These are phyloP conservation scores for Istiophorus platypterus DNA, from an alignment of 2,113 vertebrate genomes.

Conservation along the genomic window DNA sequence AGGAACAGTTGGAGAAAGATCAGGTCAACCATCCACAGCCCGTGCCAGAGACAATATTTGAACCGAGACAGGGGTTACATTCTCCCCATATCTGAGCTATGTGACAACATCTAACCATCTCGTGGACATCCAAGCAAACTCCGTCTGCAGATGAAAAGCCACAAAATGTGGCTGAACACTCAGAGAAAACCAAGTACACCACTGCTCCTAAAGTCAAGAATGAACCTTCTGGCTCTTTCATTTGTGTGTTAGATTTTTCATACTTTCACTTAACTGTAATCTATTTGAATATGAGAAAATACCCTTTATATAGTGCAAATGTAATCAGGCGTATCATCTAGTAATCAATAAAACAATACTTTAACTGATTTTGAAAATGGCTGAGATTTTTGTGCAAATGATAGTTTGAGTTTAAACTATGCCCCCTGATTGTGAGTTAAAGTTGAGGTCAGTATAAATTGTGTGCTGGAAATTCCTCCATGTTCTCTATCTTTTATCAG, in stretches of 20 bases:
- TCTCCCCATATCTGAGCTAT: neutral
- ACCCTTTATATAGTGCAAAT: too few relatives aligned
- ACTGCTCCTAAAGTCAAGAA: too few relatives aligned
- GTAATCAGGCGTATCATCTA: neutral
- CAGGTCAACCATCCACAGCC: neutral
- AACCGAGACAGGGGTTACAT: neutral
- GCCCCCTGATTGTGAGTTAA: neutral
- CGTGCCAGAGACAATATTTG: neutral
- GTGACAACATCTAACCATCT: neutral
- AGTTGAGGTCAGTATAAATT: neutral
- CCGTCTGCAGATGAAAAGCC: neutral
- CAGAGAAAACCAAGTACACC: neutral
- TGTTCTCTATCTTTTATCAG: neutral
- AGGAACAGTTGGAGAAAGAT: neutral
- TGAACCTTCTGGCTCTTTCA: too few relatives aligned
- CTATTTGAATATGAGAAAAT: neutral
- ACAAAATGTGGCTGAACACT: neutral
- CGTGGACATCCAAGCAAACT: neutral
- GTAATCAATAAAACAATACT: too few relatives aligned
- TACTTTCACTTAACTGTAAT: neutral
- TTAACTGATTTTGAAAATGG: too few relatives aligned
- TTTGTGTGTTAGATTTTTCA: too few relatives aligned
- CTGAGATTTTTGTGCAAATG: neutral
- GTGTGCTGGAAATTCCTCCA: neutral
- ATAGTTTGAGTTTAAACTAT: neutral